These are phyloP conservation scores for Paradisaea rubra DNA, from an alignment of 2,113 vertebrate genomes.

Conservation along the genomic window DNA sequence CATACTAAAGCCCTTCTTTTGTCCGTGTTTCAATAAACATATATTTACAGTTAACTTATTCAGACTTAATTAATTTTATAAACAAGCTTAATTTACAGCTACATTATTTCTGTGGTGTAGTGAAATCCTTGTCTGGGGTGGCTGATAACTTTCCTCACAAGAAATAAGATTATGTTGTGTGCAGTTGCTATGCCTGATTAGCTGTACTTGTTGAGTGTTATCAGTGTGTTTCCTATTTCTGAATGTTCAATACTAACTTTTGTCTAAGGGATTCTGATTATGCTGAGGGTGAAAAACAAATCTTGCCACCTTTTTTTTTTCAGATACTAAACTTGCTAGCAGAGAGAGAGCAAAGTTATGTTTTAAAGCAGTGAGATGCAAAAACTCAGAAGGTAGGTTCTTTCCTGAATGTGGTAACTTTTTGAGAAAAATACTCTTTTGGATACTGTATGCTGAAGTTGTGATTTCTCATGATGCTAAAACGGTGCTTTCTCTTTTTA, in stretches of 20 bases:
- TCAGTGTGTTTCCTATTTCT: background rate
- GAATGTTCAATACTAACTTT: background rate
- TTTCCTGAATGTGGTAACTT: background rate
- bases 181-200: background rate
- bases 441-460: background rate
- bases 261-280: background rate
- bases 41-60: background rate
- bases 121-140: background rate
- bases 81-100: background rate
- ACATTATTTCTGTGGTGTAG: background rate
- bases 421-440: background rate
- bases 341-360: conserved; percentile 91
- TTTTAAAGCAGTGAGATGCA: conserved; percentile 87
- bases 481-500: conserved; percentile 8
- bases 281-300: background rate
- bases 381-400: conserved; percentile 77
- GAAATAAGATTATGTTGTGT: background rate
- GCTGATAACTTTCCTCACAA: background rate
- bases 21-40: background rate
- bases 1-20: background rate
- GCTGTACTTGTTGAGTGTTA: background rate
- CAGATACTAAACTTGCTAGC: conserved; percentile 89
- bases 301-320: background rate
- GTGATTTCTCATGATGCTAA: background rate
- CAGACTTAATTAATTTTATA: background rate